phyloP scores from a whole-genome alignment of 2,797 vertebrate genomes.

The Gorsachius magnificus region DNA sequence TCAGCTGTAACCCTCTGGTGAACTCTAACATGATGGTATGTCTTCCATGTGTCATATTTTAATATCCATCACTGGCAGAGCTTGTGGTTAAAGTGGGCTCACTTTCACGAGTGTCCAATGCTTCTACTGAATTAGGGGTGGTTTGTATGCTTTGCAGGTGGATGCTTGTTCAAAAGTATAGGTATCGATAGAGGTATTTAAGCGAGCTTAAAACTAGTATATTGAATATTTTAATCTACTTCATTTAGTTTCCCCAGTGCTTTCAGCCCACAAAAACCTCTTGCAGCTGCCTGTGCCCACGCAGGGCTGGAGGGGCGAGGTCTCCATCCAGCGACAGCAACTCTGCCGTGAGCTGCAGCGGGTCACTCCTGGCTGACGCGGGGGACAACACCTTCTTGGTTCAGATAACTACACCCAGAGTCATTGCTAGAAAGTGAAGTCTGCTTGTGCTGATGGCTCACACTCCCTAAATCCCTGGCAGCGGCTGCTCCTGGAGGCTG shows the following conservation, averaged over 20 bases:
- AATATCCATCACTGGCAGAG: neutral
- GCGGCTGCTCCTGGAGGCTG: neutral
- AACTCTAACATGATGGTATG: neutral
- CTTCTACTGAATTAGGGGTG: neutral
- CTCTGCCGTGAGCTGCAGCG: neutral
- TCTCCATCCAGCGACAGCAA: too few species aligned
- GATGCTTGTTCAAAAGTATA: neutral
- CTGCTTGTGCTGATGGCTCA: neutral
- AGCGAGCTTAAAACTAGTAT: neutral
- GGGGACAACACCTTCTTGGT: too few species aligned
- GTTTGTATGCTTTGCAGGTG: neutral
- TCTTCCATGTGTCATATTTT: neutral
- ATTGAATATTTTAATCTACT: neutral
- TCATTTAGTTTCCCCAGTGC: too few species aligned
- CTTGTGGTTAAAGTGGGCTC: neutral
- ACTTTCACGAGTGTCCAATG: neutral
- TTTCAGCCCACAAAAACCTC: neutral
- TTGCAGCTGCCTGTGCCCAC: neutral
- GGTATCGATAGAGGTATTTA: fast-evolving
- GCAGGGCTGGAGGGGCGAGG: too few species aligned
- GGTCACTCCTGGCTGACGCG: neutral
- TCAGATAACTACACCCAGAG: too few species aligned
- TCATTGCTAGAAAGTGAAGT: neutral
- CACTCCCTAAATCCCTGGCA: neutral
- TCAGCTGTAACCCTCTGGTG: neutral